phyloP scores from a whole-genome alignment of 2,113 vertebrate species.

The Bambusicola thoracicus region DNA sequence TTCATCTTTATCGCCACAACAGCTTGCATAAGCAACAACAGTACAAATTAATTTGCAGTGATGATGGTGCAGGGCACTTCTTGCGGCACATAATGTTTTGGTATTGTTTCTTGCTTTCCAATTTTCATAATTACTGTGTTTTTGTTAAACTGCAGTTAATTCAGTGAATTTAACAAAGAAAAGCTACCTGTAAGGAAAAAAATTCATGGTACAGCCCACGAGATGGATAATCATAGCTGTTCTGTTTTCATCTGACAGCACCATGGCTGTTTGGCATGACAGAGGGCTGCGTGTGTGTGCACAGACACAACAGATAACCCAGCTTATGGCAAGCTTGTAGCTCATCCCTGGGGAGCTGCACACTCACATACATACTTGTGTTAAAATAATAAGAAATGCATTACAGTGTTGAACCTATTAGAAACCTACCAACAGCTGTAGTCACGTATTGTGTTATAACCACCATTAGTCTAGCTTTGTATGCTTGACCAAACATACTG shows the following conservation, averaged over 20 bases:
- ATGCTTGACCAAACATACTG: neutral
- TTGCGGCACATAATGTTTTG: neutral
- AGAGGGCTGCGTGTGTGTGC: neutral
- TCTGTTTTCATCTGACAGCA: neutral
- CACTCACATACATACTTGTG: neutral
- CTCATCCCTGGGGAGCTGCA: neutral
- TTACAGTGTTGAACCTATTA: neutral
- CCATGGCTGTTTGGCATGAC: neutral
- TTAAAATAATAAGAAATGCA: neutral
- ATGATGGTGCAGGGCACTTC: neutral
- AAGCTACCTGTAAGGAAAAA: neutral
- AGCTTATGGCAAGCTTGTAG: neutral
- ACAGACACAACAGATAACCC: neutral
- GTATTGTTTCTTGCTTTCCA: neutral
- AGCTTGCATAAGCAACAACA: neutral
- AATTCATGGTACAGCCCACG: no score
- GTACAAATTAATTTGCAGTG: neutral
- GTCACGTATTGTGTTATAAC: neutral
- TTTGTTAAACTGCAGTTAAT: neutral
- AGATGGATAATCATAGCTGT: neutral
- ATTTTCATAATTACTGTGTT: neutral
- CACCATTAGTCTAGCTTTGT: neutral
- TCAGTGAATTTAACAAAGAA: neutral
- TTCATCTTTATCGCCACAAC: neutral
- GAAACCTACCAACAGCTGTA: neutral